phyloP scores from a whole-genome alignment of 1,140 invertebrate genomes.

The Hycleus phaleratus region DNA sequence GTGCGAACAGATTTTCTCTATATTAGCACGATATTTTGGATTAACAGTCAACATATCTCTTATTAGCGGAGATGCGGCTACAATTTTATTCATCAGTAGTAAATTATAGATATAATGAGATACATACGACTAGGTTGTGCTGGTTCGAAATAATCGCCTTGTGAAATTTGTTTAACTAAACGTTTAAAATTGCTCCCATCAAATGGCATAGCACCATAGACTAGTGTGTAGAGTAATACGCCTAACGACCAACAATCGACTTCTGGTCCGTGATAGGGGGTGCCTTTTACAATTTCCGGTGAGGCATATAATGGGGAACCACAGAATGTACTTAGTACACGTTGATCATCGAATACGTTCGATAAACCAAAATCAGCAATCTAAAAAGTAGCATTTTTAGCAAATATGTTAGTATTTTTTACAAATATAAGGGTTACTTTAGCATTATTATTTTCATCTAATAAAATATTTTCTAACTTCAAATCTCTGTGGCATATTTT shows the following conservation, averaged over 20 bases:
- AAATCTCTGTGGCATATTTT: conserved; percentile 97
- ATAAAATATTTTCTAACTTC: conserved; percentile 96
- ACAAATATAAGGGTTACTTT: conserved; percentile 55
- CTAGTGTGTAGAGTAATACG: conserved; percentile 93
- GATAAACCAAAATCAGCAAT: conserved; percentile 99
- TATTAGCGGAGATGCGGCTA: conserved; percentile 89
- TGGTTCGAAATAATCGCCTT: conserved; percentile 95
- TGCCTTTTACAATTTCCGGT: conserved; percentile 97
- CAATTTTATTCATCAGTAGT: conserved; percentile 29
- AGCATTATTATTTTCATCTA: conserved; percentile 92
- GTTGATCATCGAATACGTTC: conserved; percentile 91
- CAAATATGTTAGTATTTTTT: not conserved
- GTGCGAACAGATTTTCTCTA: conserved; percentile 89
- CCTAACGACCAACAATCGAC: conserved; percentile 94
- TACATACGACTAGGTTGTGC: conserved; percentile 82
- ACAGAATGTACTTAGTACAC: conserved; percentile 90
- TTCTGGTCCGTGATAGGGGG: conserved; percentile 96
- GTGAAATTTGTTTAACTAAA: conserved; percentile 93
- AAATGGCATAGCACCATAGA: conserved; percentile 99
- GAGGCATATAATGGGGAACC: conserved; percentile 97
- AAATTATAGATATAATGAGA: conserved; percentile 1
- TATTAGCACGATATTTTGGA: conserved; percentile 79
- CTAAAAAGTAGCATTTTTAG: conserved; percentile 42
- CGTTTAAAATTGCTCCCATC: conserved; percentile 97
- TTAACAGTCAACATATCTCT: conserved; percentile 89